A percentile compares a stretch with the other conserved stretches of the same genome.
Evolutionary conservation across 1,140 invertebrate species (phyloP).

Genomic region (Cotesia vestalis): DNA sequence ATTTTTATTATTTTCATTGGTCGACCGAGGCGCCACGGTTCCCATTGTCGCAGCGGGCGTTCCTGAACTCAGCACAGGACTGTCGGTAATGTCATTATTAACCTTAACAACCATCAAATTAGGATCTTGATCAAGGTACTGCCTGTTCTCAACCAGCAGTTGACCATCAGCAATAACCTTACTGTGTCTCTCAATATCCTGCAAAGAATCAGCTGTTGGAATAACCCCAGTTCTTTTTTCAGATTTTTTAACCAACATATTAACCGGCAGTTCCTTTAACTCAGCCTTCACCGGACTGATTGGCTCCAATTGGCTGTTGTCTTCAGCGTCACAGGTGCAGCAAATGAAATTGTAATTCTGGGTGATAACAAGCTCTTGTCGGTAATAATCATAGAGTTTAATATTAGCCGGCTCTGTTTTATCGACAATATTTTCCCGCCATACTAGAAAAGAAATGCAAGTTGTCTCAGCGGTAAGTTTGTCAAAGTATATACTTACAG

Average conservation of each 20-base stretch:
- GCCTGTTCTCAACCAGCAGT: neutral
- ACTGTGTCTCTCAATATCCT: conserved; percentile 15
- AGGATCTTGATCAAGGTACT: too few relatives aligned
- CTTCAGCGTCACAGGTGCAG: conserved; percentile 51
- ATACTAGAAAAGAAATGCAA: conserved; percentile 64
- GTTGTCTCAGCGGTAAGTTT: conserved; percentile 63
- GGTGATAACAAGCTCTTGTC: conserved; percentile 62
- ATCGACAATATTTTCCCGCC: conserved; percentile 57
- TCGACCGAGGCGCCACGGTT: too few relatives aligned
- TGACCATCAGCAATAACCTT: neutral
- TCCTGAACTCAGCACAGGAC: too few relatives aligned
- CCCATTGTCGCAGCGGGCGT: too few relatives aligned
- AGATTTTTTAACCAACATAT: neutral
- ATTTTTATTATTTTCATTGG: too few relatives aligned
- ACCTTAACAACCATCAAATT: too few relatives aligned
- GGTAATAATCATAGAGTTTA: conserved; percentile 78
- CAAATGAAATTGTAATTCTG: conserved; percentile 28
- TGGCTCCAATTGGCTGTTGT: conserved; percentile 42
- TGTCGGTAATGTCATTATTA: too few relatives aligned
- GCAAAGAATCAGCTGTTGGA: neutral
- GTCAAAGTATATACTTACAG: conserved; percentile 66
- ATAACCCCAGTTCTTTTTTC: neutral
- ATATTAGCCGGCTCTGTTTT: conserved; percentile 71
- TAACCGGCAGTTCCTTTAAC: neutral
- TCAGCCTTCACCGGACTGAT: conserved; percentile 33